phyloP scores from a whole-genome alignment of 1,140 invertebrate genomes.

The Drosophila pectinifera region DNA sequence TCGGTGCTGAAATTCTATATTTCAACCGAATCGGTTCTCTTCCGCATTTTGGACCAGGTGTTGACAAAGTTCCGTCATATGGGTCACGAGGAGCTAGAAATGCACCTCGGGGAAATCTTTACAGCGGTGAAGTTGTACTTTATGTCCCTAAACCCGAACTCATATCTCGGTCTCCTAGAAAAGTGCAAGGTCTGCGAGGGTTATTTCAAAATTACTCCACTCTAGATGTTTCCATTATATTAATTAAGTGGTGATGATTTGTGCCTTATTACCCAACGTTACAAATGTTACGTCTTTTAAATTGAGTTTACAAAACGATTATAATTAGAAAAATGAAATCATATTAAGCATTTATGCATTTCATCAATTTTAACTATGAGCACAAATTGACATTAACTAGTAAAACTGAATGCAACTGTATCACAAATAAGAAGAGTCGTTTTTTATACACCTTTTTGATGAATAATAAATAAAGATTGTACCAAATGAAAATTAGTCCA shows the following conservation, averaged over 20 bases:
- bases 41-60: slow-evolving; percentile 27
- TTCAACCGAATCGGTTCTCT: slow-evolving; percentile 56
- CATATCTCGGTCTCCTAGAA: not conserved
- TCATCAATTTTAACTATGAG: no score
- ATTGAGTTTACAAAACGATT: not conserved
- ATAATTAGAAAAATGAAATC: no score
- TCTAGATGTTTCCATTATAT: slow-evolving; percentile 28
- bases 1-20: slow-evolving; percentile 48
- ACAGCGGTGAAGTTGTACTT: slow-evolving; percentile 32
- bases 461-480: no score
- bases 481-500: no score
- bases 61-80: not conserved
- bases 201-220: slow-evolving; percentile 24
- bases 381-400: slow-evolving; percentile 16
- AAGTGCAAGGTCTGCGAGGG: slow-evolving; percentile 48
- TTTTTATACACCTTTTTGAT: no score
- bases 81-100: not conserved
- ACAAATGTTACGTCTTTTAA: not conserved
- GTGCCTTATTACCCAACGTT: slow-evolving; percentile 8
- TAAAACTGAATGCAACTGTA: not conserved
- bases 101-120: slow-evolving; percentile 15
- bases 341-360: not conserved
- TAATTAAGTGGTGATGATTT: slow-evolving; percentile 8
- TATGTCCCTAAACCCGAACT: slow-evolving; percentile 63
- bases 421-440: not conserved